These are phyloP conservation scores for Thelaira solivaga DNA, from an alignment of 2,888 invertebrate species.

Conservation along the genomic window DNA sequence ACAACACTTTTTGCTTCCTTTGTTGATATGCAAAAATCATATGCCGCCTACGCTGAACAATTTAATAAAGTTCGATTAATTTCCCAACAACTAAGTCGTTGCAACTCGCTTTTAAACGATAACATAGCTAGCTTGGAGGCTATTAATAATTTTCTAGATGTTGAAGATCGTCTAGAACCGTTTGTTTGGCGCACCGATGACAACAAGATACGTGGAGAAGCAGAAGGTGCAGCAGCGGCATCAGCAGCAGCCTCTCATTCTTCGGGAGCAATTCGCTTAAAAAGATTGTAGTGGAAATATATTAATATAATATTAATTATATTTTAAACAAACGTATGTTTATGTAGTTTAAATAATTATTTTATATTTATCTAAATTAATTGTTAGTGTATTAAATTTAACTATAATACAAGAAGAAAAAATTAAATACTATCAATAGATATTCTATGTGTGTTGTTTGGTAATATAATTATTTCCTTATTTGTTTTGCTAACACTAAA, in stretches of 20 bases:
- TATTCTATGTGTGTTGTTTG: not conserved
- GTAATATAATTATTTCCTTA: not conserved
- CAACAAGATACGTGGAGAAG: conserved; percentile 70
- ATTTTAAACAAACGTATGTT: not conserved
- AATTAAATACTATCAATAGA: too few species aligned
- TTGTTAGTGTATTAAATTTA: conserved; percentile 32
- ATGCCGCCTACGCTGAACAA: conserved; percentile 90
- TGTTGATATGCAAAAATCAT: conserved; percentile 89
- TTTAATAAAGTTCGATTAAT: conserved; percentile 89
- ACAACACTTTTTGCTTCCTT: conserved; percentile 83
- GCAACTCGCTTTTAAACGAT: conserved; percentile 89
- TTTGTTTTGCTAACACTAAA: too few species aligned
- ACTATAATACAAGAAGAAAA: conserved; percentile 2
- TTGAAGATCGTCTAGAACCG: conserved; percentile 89
- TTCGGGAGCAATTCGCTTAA: conserved; percentile 59
- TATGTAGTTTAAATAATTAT: conserved; percentile 34
- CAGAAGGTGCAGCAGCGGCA: conserved; percentile 64
- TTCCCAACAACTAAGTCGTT: conserved; percentile 88
- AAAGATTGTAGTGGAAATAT: conserved; percentile 65
- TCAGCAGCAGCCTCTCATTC: not conserved
- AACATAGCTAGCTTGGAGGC: conserved; percentile 91
- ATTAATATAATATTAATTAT: not conserved
- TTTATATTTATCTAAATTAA: conserved; percentile 32
- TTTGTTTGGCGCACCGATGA: conserved; percentile 91
- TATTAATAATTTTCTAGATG: conserved; percentile 88